These are phyloP conservation scores for Lithophane socia DNA, from an alignment of 2,888 invertebrate species.

Conservation along the genomic window DNA sequence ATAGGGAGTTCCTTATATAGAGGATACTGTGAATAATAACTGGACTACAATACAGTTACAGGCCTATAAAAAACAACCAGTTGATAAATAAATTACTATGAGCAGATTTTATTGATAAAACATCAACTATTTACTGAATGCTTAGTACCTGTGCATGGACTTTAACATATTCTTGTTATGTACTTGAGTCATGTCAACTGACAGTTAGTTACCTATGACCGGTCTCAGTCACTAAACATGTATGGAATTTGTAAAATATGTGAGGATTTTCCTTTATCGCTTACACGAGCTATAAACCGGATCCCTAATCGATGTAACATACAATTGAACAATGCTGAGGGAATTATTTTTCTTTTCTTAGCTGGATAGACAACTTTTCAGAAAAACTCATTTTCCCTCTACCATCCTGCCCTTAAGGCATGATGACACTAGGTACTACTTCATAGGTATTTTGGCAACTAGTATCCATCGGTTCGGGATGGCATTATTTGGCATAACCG, in stretches of 20 bases:
- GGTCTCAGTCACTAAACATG: conserved; percentile 17
- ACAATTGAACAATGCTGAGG: background rate
- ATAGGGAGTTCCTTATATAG: background rate
- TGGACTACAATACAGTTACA: background rate
- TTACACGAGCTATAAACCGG: background rate
- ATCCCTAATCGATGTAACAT: background rate
- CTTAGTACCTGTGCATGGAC: background rate
- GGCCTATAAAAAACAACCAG: background rate
- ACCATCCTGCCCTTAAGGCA: background rate
- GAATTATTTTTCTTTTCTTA: background rate
- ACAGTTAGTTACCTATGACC: conserved; percentile 24
- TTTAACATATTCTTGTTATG: conserved; percentile 36
- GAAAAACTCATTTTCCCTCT: background rate
- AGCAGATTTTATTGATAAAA: background rate
- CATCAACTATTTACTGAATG: background rate
- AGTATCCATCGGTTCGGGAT: too few relatives aligned
- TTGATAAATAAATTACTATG: background rate
- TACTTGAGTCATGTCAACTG: conserved; percentile 9
- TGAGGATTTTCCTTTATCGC: conserved; percentile 29
- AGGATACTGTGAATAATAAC: background rate
- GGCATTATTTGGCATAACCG: too few relatives aligned
- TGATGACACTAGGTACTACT: too few relatives aligned
- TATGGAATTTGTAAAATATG: conserved; percentile 32
- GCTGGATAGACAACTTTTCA: background rate
- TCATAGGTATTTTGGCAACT: too few relatives aligned